Base-by-base conservation (phyloP, 1,140 invertebrate genomes). In the Drosophila littoralis region DNA sequence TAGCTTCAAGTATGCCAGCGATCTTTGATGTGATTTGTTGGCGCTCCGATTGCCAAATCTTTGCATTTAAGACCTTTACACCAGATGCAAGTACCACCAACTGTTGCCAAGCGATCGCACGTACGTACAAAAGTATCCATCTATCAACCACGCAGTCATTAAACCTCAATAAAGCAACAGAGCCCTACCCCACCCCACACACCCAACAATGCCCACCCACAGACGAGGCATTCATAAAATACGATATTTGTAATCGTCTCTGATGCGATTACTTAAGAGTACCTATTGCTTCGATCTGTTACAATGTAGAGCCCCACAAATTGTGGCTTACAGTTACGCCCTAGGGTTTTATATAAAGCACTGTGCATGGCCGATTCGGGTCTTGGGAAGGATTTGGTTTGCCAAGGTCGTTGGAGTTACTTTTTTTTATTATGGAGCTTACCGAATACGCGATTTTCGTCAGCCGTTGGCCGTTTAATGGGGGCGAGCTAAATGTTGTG, bases 61-160 rank as follows among this genome's bases (percentile, higher is more conserved):
- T 70, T 90, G 85, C 74, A 75, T 88, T 84, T 58, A 72, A 86
- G 69, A 84, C 83, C 83, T 77, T 82, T 75, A 77, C 65, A 79
- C 51, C 59, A 76, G 75, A 64, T 77, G 76, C 73, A 68, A 65
- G 54, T 35, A 59, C 57, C 66, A 42, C 55, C 60, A 51, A 36
- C 35, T 50, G 60, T 63, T 65, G 83, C 75, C 79, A 83, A 74
- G 76, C 73, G 83, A 88, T 88, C 75, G 75, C 74, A 74, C 75
- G 64, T 52, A 52, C 32, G 9, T 22, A 22, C 13, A n/a, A n/a
- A n/a, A n/a, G 6, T 22, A 7, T 9, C 15, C 22, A 8, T 7
- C 22, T 28, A 42, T n/a, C 40, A 7, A 59, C n/a, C 40, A 48
- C 48, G 51, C 51, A 75, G 59, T 54, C 70, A 86, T 77, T 81